Evolutionary conservation across 2,797 vertebrate species (phyloP).

Genomic region (Galago senegalensis): DNA sequence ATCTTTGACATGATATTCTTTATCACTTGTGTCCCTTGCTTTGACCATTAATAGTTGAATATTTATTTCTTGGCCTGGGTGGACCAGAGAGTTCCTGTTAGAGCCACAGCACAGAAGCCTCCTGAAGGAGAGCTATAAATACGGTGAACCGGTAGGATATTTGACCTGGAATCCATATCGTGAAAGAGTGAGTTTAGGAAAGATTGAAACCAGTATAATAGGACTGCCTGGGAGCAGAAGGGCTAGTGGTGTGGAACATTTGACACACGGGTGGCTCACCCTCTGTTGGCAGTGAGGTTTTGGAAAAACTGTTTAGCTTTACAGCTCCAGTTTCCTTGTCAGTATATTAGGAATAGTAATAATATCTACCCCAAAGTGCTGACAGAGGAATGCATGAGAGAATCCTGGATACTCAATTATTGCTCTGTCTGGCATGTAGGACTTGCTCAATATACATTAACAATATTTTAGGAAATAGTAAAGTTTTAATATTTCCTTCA

Average conservation of each 20-base stretch:
- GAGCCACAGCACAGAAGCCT: not conserved
- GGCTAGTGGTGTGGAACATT: not conserved
- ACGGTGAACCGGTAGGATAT: not conserved
- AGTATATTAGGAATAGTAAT: not conserved
- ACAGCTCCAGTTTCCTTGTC: not conserved
- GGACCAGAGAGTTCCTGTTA: not conserved
- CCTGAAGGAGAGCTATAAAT: not conserved
- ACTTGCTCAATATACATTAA: not conserved
- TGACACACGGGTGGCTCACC: not conserved
- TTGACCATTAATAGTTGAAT: not conserved
- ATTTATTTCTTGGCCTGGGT: slow-evolving; percentile 10
- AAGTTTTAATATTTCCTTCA: slow-evolving; percentile 12
- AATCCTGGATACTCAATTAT: not conserved
- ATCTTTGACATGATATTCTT: not conserved
- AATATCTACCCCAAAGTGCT: not conserved
- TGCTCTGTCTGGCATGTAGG: not conserved
- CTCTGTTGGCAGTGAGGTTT: not conserved
- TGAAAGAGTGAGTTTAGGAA: not conserved
- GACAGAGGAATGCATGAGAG: not conserved
- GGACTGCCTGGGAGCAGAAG: not conserved
- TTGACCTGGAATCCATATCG: not conserved
- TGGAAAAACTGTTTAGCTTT: not conserved
- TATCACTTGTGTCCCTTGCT: not conserved
- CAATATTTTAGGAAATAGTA: not conserved
- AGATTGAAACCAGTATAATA: not conserved